A percentile compares a stretch with the other conserved stretches of the same genome.
Evolutionary conservation across 2,888 invertebrate genomes (phyloP).

Genomic region (Macrostomum cliftonense): DNA sequence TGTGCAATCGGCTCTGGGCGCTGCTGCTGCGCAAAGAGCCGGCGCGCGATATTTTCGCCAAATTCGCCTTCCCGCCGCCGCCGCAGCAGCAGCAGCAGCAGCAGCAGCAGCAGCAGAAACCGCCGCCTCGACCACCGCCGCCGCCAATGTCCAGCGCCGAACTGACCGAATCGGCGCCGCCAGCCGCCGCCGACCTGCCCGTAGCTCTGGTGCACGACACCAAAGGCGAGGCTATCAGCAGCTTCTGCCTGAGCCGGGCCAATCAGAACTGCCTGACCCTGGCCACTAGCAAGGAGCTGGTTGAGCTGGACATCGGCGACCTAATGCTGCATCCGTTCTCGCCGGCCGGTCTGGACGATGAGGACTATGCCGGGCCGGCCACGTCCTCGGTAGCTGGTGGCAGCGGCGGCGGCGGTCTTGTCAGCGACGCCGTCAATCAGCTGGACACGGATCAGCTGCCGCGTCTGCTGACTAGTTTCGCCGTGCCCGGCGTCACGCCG

Average conservation of each 20-base stretch:
- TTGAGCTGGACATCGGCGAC: constrained; percentile 86
- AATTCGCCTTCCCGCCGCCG: constrained; percentile 55
- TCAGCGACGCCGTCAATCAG: constrained; percentile 88
- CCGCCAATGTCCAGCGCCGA: constrained; percentile 1
- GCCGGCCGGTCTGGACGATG: constrained; percentile 74
- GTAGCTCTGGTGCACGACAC: no score
- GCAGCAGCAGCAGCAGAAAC: constrained; percentile 14
- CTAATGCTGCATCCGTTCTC: constrained; percentile 51
- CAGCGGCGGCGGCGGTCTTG: constrained; percentile 47
- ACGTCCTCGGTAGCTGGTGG: constrained; percentile 43
- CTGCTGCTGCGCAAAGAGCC: constrained; percentile 74
- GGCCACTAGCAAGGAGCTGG: constrained; percentile 82
- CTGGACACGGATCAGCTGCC: constrained; percentile 53
- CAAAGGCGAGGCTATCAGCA: background rate
- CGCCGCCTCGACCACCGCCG: background rate
- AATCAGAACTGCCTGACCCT: constrained; percentile 50
- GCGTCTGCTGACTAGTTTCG: background rate
- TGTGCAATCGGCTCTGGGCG: constrained; percentile 61
- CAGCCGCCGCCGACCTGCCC: background rate
- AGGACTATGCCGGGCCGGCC: constrained; percentile 31
- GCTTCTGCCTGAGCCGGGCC: constrained; percentile 18
- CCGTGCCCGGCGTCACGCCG: no score
- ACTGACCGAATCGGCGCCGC: background rate
- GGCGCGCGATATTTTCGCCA: constrained; percentile 80
- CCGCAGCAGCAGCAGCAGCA: no score